These are phyloP conservation scores for Caradrina clavipalpis DNA, from an alignment of 2,888 invertebrate genomes.

Conservation along the genomic window DNA sequence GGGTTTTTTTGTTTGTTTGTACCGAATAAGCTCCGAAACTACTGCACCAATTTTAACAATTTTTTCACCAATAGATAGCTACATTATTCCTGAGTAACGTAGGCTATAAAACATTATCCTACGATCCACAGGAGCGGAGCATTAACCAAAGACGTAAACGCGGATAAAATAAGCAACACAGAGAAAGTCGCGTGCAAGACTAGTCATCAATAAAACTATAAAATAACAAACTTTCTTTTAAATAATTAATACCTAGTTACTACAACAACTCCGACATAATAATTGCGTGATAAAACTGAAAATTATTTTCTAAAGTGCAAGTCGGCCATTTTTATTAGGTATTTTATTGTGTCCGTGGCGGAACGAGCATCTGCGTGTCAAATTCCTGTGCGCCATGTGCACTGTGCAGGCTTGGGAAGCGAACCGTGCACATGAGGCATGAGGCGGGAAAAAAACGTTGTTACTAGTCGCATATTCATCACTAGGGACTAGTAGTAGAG, in stretches of 20 bases:
- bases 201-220: background rate
- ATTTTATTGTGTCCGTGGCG: conserved; percentile 84
- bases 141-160: too few relatives aligned
- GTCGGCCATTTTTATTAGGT: conserved; percentile 82
- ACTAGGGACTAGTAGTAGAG: background rate
- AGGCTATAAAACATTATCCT: too few relatives aligned
- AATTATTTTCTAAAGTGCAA: conserved; percentile 68
- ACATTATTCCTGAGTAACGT: too few relatives aligned
- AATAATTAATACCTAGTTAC: background rate
- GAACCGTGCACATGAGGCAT: conserved; percentile 82
- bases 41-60: too few relatives aligned
- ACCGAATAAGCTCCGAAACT: too few relatives aligned
- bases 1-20: too few relatives aligned
- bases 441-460: conserved; percentile 75
- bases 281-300: conserved; percentile 32
- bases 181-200: too few relatives aligned
- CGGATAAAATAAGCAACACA: too few relatives aligned
- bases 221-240: background rate
- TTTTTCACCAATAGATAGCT: too few relatives aligned
- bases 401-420: conserved; percentile 89
- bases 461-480: conserved; percentile 67
- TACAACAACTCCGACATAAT: background rate
- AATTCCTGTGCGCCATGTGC: conserved; percentile 90
- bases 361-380: conserved; percentile 90
- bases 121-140: too few relatives aligned